Conservation (phyloP, 2,797 vertebrate genomes). For the Fringilla coelebs region DNA sequence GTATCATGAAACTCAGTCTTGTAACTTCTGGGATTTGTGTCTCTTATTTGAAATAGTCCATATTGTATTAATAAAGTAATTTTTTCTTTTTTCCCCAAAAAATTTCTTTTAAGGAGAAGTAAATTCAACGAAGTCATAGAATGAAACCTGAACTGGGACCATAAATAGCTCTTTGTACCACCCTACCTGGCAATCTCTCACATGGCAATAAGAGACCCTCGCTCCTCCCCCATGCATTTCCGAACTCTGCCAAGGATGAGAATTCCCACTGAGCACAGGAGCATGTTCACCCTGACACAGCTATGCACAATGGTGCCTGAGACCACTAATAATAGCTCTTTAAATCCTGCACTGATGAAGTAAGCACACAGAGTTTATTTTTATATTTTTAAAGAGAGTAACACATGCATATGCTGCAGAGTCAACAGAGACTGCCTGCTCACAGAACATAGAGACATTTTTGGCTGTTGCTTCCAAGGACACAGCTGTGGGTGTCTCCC, state of each 20-base stretch:
- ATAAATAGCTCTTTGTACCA: background rate
- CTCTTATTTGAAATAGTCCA: background rate
- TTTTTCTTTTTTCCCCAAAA: background rate
- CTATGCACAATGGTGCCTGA: slow-evolving; percentile 23
- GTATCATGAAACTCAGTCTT: background rate
- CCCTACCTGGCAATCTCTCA: background rate
- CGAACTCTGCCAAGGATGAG: slow-evolving; percentile 25
- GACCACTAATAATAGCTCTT: slow-evolving; percentile 59
- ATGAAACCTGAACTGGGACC: background rate
- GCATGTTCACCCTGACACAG: slow-evolving; percentile 13
- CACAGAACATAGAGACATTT: background rate
- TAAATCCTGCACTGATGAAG: slow-evolving; percentile 59
- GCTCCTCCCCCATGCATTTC: background rate
- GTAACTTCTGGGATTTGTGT: background rate
- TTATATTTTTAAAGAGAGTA: slow-evolving; percentile 48
- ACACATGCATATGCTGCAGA: slow-evolving; percentile 35
- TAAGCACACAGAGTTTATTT: slow-evolving; percentile 60
- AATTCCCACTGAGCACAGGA: slow-evolving; percentile 18
- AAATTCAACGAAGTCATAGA: background rate
- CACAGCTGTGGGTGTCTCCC: background rate
- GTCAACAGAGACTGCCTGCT: slow-evolving; percentile 44
- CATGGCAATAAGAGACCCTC: background rate
- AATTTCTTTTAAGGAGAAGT: background rate
- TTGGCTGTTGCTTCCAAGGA: background rate
- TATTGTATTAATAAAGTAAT: background rate